Conservation (phyloP, 2,888 invertebrate species). For the Thereva nobilitata region DNA sequence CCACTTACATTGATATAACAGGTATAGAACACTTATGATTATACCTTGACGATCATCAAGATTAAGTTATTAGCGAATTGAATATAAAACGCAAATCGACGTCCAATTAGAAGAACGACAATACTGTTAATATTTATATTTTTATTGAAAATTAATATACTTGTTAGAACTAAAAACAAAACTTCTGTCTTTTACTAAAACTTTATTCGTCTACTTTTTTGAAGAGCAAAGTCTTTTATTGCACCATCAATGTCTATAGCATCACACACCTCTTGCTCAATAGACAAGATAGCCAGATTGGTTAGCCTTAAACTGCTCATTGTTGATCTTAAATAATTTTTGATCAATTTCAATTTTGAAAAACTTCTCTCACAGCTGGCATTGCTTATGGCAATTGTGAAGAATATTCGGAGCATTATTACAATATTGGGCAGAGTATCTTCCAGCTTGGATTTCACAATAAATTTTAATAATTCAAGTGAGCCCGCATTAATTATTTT, state of each 20-base stretch:
- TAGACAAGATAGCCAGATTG: constrained; percentile 13
- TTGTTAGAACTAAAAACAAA: no score
- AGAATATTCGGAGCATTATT: constrained; percentile 2
- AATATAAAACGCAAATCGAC: no score
- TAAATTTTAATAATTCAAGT: no score
- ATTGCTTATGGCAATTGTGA: background rate
- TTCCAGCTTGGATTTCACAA: constrained; percentile 10
- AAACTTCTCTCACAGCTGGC: background rate
- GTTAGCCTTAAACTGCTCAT: background rate
- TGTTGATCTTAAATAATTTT: background rate
- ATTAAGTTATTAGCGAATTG: no score
- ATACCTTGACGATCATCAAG: no score
- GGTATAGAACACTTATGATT: no score
- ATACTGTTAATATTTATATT: no score
- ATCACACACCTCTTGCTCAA: constrained; percentile 14
- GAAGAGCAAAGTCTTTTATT: constrained; percentile 10
- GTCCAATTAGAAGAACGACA: no score
- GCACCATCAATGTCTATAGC: constrained; percentile 12
- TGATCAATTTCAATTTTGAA: constrained; percentile 15
- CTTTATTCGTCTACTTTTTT: constrained; percentile 10
- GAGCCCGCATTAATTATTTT: no score
- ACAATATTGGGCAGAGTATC: constrained; percentile 1
- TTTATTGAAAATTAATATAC: no score
- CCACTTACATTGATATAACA: no score
- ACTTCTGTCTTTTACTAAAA: constrained; percentile 5